Evolutionary conservation across 1,140 invertebrate genomes (phyloP).

Genomic region (Diploscapter pachys): DNA sequence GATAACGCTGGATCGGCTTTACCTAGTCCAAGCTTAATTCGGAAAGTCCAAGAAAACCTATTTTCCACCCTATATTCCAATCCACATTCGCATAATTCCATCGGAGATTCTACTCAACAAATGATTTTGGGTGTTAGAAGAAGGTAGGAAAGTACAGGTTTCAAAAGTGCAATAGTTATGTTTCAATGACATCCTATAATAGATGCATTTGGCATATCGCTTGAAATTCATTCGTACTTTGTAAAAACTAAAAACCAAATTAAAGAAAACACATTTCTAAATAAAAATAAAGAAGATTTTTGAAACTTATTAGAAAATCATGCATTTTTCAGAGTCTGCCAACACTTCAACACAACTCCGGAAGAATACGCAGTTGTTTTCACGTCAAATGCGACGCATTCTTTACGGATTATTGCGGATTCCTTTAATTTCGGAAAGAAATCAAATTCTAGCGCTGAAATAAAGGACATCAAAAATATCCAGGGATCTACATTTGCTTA

Average conservation of each 20-base stretch:
- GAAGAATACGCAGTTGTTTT: slow-evolving; percentile 84
- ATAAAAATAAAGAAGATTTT: background rate
- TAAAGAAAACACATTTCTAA: background rate
- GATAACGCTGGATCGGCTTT: slow-evolving; percentile 85
- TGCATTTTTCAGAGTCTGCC: slow-evolving; percentile 68
- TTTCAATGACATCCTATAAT: background rate
- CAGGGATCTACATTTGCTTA: slow-evolving; percentile 69
- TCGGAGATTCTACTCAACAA: slow-evolving; percentile 16
- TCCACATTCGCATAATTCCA: slow-evolving; percentile 30
- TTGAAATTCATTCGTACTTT: background rate
- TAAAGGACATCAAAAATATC: slow-evolving; percentile 6
- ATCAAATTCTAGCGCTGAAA: background rate
- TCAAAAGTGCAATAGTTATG: background rate
- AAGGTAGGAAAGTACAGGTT: background rate
- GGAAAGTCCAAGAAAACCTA: slow-evolving; percentile 69
- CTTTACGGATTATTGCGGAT: slow-evolving; percentile 79
- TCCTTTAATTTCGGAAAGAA: slow-evolving; percentile 68
- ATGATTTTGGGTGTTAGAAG: slow-evolving; percentile 14
- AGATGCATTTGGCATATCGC: background rate
- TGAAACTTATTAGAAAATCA: background rate
- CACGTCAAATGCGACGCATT: slow-evolving; percentile 80
- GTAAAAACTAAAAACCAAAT: background rate
- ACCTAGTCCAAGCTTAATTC: slow-evolving; percentile 74
- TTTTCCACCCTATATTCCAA: slow-evolving; percentile 2
- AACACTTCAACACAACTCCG: slow-evolving; percentile 76